Evolutionary conservation across 1,140 invertebrate species (phyloP), one percentile per base, ranked within the genome.

Genomic region (Yoshiicerus persimilis): DNA sequence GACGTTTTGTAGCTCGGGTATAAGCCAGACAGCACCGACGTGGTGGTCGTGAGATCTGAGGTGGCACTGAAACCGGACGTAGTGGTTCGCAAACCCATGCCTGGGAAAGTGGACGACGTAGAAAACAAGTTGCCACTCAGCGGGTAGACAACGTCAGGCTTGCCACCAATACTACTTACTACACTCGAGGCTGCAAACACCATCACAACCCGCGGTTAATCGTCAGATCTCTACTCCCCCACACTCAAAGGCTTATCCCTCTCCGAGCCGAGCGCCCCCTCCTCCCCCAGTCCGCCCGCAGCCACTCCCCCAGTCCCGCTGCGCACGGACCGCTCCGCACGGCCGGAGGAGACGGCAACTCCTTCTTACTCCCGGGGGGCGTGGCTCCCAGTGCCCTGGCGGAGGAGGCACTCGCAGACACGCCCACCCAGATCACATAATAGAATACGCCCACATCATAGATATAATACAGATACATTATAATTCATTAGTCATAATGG

Each of bases 121-220:
- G 88, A 88, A 70, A 91, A 91, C 32, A 91, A 86, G 75, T 87
- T 89, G 25, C 87, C 87, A 83, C 88, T 85, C 36, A 90, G 41
- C 13, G 86, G 87, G 75, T 90, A 90, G 41, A 89, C 88, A 10
- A 80, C 62, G 83, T 89, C 89, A 56, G 77, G 30, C 84, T 90
- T 89, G 20, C 75, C 86, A 41, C 92, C 92, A 56, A 91, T 91
- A 87, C 92, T 92, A 90, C 92, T 92, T 16, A 92, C 92, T 70
- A 93, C 91, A 89, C 92, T 92, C 10, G 92, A 93, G 64, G 91
- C 92, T 92, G 89, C 84, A 91, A 89, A 91, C 84, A 87, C 86
- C 9, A 90, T 66, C 84, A 85, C 75, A 80, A 80, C 75, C 75
- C 75, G 75, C 34, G 20, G 41, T 47, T 47, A 84, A 56, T 47